Evolutionary conservation across 2,113 vertebrate genomes (phyloP), one percentile per base, ranked within the genome.

Genomic region (Scomber japonicus): DNA sequence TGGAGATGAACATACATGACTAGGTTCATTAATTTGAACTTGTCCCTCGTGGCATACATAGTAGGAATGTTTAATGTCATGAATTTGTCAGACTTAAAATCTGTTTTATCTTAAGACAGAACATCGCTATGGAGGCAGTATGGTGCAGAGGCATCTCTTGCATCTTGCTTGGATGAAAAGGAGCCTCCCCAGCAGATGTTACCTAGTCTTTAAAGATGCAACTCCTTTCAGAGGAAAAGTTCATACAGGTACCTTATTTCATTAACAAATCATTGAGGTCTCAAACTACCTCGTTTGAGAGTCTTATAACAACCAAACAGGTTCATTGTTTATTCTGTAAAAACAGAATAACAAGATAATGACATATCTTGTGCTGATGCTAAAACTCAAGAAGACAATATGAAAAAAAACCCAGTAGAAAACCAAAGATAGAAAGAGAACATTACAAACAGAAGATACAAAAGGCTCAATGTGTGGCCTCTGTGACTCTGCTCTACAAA

Each of bases 81-180:
- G 71, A 67, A 84, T 71, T 31, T 82, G 64, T 79, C 60, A 44
- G 19, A 61, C 50, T 11, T 24, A 59, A 44, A 74, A 79, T 81
- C 35, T 60, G 53, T 75, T 82, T 82, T 12, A 75, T 78, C 59
- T 63, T 2, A 50, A 64, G 35, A 56, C 16, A 75, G 62, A 71
- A 35, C 50, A 70, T 76, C 21, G 82, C 54, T 61, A 13, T 62
- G 30, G 71, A 71, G 75, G 21, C 55, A 57, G 13, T 67, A 46
- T 49, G 4, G 21, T 78, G 68, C 49, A 65, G 45, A 61, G 21
- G 57, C 82, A 86, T 87, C 76, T 88, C 85, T 77, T 88, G 31
- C 53, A 57, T 89, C 59, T 56, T 82, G 19, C 45, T 59, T 9
- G 2, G 17, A 81, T 84, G 71, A 70, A 75, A 84, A 72, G 31